Evolutionary conservation across 1,140 invertebrate genomes (phyloP).

Genomic region (Meloidogyne hapla): DNA sequence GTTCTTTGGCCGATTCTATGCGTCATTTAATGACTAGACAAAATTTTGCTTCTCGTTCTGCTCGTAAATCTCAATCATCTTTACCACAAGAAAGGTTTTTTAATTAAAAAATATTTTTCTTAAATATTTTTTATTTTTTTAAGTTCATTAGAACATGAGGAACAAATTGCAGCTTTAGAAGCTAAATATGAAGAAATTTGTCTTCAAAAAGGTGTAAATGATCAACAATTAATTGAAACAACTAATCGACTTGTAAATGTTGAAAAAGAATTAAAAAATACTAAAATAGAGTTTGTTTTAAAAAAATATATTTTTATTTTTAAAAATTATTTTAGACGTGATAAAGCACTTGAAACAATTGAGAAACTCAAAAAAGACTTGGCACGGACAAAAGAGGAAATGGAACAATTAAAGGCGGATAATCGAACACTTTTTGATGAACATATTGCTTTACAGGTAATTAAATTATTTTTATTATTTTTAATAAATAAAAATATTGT

Average conservation of each 20-base stretch:
- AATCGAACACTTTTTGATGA: slow-evolving; percentile 32
- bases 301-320: slow-evolving; percentile 5
- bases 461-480: not conserved
- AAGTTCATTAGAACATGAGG: slow-evolving; percentile 12
- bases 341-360: slow-evolving; percentile 20
- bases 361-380: slow-evolving; percentile 29
- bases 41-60: not conserved
- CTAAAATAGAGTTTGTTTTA: slow-evolving; percentile 30
- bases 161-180: slow-evolving; percentile 29
- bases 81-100: not conserved
- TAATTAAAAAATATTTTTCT: slow-evolving; percentile 12
- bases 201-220: slow-evolving; percentile 40
- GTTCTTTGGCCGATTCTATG: slow-evolving; percentile 16
- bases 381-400: not conserved
- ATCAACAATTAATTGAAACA: slow-evolving; percentile 38
- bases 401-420: slow-evolving; percentile 3
- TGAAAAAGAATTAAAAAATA: slow-evolving; percentile 24
- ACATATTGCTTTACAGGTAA: slow-evolving; percentile 34
- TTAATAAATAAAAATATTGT: slow-evolving; percentile 1
- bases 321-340: slow-evolving; percentile 26
- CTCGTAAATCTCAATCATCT: slow-evolving; percentile 13
- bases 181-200: slow-evolving; percentile 37
- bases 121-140: slow-evolving; percentile 9
- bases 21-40: slow-evolving; percentile 24
- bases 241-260: slow-evolving; percentile 28